These are phyloP conservation scores for Medauroidea extradentata DNA, from an alignment of 1,140 invertebrate species.

Conservation along the genomic window DNA sequence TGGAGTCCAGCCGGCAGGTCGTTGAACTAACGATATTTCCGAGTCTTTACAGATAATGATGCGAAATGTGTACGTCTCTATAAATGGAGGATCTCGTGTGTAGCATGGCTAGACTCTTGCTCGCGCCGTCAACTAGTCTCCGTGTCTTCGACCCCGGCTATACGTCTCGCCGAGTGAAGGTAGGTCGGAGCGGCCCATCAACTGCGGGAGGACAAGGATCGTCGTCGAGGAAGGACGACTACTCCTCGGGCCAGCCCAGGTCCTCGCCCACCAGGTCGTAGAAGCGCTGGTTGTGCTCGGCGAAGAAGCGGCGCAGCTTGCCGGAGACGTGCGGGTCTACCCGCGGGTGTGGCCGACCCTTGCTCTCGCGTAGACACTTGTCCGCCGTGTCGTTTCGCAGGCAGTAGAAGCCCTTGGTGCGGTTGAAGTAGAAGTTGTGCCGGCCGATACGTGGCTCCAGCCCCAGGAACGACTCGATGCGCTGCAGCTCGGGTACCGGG, in stretches of 20 bases:
- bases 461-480: constrained; percentile 83
- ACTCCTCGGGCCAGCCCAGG: constrained; percentile 85
- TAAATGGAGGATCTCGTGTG: too few species aligned
- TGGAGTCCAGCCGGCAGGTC: too few species aligned
- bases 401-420: constrained; percentile 96
- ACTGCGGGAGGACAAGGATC: too few species aligned
- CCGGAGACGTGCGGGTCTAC: constrained; percentile 79
- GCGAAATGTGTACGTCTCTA: too few species aligned
- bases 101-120: too few species aligned
- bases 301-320: constrained; percentile 87
- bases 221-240: constrained; percentile 20
- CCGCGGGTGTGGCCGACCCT: constrained; percentile 87
- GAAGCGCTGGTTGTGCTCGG: constrained; percentile 92
- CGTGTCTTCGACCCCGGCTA: too few species aligned
- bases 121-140: too few species aligned
- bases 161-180: too few species aligned
- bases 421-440: constrained; percentile 95
- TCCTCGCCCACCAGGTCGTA: constrained; percentile 90
- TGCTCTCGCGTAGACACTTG: constrained; percentile 91
- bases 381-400: constrained; percentile 79
- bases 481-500: constrained; percentile 83
- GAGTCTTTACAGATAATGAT: too few species aligned
- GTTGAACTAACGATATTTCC: too few species aligned
- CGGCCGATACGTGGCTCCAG: constrained; percentile 71
- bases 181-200: too few species aligned